phyloP scores from a whole-genome alignment of 2,888 invertebrate genomes.

The Yponomeuta sedellus region DNA sequence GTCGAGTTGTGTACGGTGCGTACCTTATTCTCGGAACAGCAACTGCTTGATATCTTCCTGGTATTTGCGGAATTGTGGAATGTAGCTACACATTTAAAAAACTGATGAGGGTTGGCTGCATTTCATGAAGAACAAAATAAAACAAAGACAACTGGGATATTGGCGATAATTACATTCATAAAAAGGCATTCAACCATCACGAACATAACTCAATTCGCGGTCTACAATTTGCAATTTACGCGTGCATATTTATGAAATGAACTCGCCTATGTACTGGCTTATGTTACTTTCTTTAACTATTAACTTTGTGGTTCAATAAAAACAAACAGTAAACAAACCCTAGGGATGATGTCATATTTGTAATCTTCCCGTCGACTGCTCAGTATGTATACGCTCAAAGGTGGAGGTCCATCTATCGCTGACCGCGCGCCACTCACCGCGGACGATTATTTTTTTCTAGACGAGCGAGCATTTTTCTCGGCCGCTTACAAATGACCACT shows the following conservation, averaged over 20 bases:
- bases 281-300: too few species aligned
- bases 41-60: too few species aligned
- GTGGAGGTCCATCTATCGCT: neutral
- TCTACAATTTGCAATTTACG: neutral
- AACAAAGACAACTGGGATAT: too few species aligned
- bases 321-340: neutral
- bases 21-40: too few species aligned
- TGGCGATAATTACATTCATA: neutral
- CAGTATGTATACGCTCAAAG: neutral
- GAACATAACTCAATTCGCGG: neutral
- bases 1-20: too few species aligned
- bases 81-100: too few species aligned
- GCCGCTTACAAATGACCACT: constrained; percentile 69
- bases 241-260: neutral
- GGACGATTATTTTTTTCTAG: constrained; percentile 60
- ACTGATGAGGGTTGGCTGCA: too few species aligned
- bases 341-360: neutral
- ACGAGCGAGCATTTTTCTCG: constrained; percentile 65
- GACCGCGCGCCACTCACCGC: constrained; percentile 10
- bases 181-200: neutral
- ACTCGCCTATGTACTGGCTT: too few species aligned
- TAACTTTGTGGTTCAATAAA: too few species aligned
- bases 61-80: too few species aligned
- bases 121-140: too few species aligned
- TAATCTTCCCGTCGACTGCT: neutral